Base-by-base conservation (phyloP, 2,113 vertebrate genomes). In the Odontophorus gujanensis region DNA sequence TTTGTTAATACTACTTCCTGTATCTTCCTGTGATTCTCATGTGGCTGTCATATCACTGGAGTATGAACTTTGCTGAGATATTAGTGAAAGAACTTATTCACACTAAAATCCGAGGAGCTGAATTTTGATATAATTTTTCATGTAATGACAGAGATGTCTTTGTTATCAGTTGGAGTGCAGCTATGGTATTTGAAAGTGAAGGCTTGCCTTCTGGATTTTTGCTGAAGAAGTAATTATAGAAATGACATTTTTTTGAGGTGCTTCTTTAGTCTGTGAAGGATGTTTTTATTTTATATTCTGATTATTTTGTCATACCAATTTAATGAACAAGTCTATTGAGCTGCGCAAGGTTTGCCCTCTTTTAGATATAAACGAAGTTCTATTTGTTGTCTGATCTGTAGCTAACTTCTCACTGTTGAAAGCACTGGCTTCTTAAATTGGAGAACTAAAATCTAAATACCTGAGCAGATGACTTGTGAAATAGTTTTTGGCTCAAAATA, bases 51-150 rank as follows among this genome's bases (percentile, higher is more conserved):
- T 84, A 36, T 42, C 89, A 36, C 40, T 76, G 30, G 30, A 84
- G 26, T 36, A 36, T 61, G 58, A 61, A 61, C 7, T 57, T 40
- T 79, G 48, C 21, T 32, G 55, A 61, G 62, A 67, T 11, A 36
- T 67, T 51, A 21, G 10, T 96, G 84, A 94, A 93, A 50, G 86
- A 79, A 16, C 8, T 79, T 86, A 84, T 81, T 92, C 89, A 93
- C 53, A 28, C 7, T 87, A 19, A 65, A 76, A 34, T 80, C 20
- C 10, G 40, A 76, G 26, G 4, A 7, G 1, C 26, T 0, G 1
- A 53, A 51, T 75, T 17, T 2, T 30, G 20, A 24, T 51, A 17
- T 19, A 47, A 19, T 51, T 24, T 48, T 79, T 79, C 43, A 61
- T 80, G 17, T 42, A 61, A 28, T n/a, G 82, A 40, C 19, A 62